Percentiles rank a stretch among this genome's conserved stretches.
Conservation (phyloP, 2,888 invertebrate species). For the Urechis unicinctus region DNA sequence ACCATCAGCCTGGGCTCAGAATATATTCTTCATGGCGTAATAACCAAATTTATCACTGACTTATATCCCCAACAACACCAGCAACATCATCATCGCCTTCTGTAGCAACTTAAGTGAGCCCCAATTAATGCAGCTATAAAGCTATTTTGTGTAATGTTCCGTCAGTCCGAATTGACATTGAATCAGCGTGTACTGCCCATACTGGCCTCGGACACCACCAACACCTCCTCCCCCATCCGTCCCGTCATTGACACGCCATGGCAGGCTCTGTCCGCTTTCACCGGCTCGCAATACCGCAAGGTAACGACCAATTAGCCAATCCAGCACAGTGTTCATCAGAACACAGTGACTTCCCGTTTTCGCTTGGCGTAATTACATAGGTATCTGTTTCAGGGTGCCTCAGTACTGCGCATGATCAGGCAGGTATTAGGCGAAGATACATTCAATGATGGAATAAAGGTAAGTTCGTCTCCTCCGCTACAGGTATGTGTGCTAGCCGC, state of each 20-base stretch:
- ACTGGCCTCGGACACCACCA: neutral
- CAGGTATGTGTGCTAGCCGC: too few species aligned
- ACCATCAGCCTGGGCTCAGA: too few species aligned
- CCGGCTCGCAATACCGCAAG: neutral
- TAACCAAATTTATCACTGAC: too few species aligned
- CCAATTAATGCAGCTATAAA: too few species aligned
- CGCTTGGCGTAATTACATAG: neutral
- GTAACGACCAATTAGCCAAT: neutral
- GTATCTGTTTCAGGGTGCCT: slow-evolving; percentile 10
- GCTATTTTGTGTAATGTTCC: too few species aligned
- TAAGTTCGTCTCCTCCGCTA: too few species aligned
- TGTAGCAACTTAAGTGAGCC: too few species aligned
- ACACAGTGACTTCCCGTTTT: too few species aligned
- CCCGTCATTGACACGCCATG: neutral
- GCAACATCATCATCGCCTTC: too few species aligned
- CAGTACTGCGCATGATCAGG: slow-evolving; percentile 14
- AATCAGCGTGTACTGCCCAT: neutral
- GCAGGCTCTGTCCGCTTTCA: neutral
- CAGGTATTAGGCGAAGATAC: slow-evolving; percentile 2
- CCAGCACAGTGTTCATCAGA: neutral
- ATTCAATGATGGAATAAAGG: slow-evolving; percentile 7
- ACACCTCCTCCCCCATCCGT: neutral
- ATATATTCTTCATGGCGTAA: too few species aligned
- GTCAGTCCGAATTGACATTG: neutral
- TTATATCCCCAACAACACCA: too few species aligned